Evolutionary conservation across 2,797 vertebrate species (phyloP), one percentile per base, ranked within the genome.

Genomic region (Ispidina lecontei): DNA sequence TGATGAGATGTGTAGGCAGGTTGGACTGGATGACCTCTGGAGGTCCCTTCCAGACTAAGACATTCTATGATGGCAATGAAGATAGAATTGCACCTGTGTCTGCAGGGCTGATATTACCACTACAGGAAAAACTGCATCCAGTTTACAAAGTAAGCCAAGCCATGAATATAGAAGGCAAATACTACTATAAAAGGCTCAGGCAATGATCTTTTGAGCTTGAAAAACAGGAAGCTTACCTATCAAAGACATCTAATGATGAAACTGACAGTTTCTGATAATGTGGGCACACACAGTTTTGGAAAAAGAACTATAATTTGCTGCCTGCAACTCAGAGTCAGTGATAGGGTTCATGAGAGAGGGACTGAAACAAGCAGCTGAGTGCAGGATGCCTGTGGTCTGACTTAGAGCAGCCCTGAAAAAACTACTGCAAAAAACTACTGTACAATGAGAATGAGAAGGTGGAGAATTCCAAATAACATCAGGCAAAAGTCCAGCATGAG

Each of bases 191-290:
- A 88, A 90, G 41, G 28, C n/a, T 67, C 75, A 37, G 28, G 37
- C 56, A 76, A 6, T 54, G 35, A n/a, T 56, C 59, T 87, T 64
- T 41, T 0, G 4, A 78, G 43, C 55, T n/a, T 91, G 76, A 90
- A 86, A 94, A 95, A 89, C 94, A 96, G 88, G 90, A 94, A 94
- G 41, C 21, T 19, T 87, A 29, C 16, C 56, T 88, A 84, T 88
- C 76, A 82, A 55, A 44, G 71, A 60, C 35, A 78, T 82, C 77
- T 96, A 86, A 81, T 91, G 63, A 63, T 91, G 91, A 91, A 83
- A 94, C 63, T 59, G 83, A 84, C 81, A 94, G 70, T 14, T 75
- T 70, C 37, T 39, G 37, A 39, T 39, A 47, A 20, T 91, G 74
- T 84, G 56, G 68, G 80, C 60, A 90, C 35, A 39, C 17, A 31